These are phyloP conservation scores for Tricholaema leucomelas DNA, from an alignment of 2,113 vertebrate species.

Conservation along the genomic window DNA sequence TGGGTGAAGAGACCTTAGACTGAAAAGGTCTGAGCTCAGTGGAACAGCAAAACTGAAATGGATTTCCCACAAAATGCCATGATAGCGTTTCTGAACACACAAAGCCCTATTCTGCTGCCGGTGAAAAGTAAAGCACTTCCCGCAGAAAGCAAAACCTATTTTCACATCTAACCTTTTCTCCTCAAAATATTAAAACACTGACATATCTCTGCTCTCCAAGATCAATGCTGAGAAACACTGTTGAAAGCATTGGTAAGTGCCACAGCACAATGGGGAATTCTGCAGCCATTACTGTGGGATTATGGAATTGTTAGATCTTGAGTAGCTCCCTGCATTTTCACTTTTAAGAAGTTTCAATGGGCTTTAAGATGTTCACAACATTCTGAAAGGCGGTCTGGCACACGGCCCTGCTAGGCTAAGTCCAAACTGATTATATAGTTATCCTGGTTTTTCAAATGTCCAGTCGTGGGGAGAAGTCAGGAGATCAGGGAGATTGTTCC, in stretches of 20 bases:
- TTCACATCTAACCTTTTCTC: not conserved
- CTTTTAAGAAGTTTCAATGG: not conserved
- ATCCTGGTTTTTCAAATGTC: not conserved
- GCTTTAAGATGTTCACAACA: not conserved
- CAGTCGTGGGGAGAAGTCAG: not conserved
- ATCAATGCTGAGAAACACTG: not conserved
- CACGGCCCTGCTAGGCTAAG: not conserved
- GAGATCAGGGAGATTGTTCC: not conserved
- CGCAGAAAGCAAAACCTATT: not conserved
- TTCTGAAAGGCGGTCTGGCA: not conserved
- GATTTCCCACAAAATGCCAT: not conserved
- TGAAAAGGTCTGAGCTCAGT: not conserved
- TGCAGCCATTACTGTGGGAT: not conserved
- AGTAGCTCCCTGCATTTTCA: not conserved
- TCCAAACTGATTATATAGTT: not conserved
- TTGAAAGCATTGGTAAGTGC: not conserved
- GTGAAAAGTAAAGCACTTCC: not conserved
- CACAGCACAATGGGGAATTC: not conserved
- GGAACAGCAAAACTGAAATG: not conserved
- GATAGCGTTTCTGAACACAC: not conserved
- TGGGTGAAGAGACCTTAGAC: not conserved
- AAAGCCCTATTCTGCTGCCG: not conserved
- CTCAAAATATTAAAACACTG: not conserved
- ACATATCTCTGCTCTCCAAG: not conserved
- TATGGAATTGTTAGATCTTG: not conserved